Percentiles rank a stretch among this genome's conserved stretches.
Evolutionary conservation across 1,140 invertebrate genomes (phyloP).

Genomic region (Drosophila tristis): DNA sequence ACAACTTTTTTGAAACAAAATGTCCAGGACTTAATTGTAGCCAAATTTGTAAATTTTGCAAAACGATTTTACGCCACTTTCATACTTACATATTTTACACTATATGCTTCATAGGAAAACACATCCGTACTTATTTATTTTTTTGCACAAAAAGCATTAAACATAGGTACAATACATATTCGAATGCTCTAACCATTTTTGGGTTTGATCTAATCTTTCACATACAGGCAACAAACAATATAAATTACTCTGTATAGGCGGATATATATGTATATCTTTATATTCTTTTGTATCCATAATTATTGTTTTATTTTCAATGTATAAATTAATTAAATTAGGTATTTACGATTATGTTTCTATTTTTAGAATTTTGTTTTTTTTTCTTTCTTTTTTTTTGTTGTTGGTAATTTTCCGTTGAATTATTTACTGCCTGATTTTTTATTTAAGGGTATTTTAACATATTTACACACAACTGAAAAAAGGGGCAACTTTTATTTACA

Average conservation of each 20-base stretch:
- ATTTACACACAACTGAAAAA: slow-evolving; percentile 34
- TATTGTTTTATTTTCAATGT: slow-evolving; percentile 19
- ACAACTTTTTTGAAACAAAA: no score
- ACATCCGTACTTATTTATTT: slow-evolving; percentile 29
- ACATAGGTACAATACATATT: slow-evolving; percentile 25
- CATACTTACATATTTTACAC: slow-evolving; percentile 36
- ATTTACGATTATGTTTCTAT: slow-evolving; percentile 2
- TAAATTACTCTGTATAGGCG: slow-evolving; percentile 43
- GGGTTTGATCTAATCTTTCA: slow-evolving; percentile 55
- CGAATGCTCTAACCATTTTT: neutral
- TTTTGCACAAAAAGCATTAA: slow-evolving; percentile 43
- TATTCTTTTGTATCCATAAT: slow-evolving; percentile 20
- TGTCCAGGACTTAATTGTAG: no score
- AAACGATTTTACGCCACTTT: slow-evolving; percentile 6
- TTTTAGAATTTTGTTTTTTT: slow-evolving; percentile 17
- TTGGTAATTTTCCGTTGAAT: slow-evolving; percentile 16
- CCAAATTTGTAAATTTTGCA: no score
- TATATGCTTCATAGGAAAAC: slow-evolving; percentile 48
- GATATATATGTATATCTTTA: slow-evolving; percentile 8
- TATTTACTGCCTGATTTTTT: slow-evolving; percentile 31
- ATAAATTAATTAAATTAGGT: slow-evolving; percentile 13
- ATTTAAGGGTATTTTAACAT: slow-evolving; percentile 28
- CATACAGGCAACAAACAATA: slow-evolving; percentile 74
- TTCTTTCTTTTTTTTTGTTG: slow-evolving; percentile 7
- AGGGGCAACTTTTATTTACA: slow-evolving; percentile 37